These are phyloP conservation scores for Drymonia ruficornis DNA, from an alignment of 2,888 invertebrate species.

Conservation along the genomic window DNA sequence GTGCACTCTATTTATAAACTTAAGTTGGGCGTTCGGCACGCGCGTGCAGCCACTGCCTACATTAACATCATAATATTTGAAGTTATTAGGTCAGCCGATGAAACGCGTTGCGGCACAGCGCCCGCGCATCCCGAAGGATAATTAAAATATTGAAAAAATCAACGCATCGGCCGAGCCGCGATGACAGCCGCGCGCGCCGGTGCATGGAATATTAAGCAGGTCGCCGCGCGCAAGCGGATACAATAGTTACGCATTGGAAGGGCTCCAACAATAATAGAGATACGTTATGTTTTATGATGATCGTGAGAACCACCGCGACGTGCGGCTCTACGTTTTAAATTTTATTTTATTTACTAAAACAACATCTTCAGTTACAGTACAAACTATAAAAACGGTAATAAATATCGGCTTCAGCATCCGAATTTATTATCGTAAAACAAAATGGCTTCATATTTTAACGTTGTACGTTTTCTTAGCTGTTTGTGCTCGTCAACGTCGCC, in stretches of 20 bases:
- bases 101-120: slow-evolving; percentile 57
- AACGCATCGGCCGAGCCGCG: slow-evolving; percentile 3
- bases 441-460: slow-evolving; percentile 44
- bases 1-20: slow-evolving; percentile 82
- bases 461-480: slow-evolving; percentile 31
- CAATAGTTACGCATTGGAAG: slow-evolving; percentile 61
- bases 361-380: slow-evolving; percentile 67
- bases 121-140: slow-evolving; percentile 31
- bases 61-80: slow-evolving; percentile 75
- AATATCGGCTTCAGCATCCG: slow-evolving; percentile 60
- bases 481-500: slow-evolving; percentile 38
- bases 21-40: slow-evolving; percentile 74
- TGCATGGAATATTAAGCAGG: slow-evolving; percentile 44
- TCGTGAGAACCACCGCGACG: slow-evolving; percentile 51
- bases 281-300: slow-evolving; percentile 56
- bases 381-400: slow-evolving; percentile 60
- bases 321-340: slow-evolving; percentile 36
- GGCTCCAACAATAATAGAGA: slow-evolving; percentile 67
- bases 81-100: slow-evolving; percentile 77
- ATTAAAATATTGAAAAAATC: slow-evolving; percentile 24
- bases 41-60: slow-evolving; percentile 68
- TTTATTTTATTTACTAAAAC: slow-evolving; percentile 72
- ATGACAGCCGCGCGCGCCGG: slow-evolving; percentile 7
- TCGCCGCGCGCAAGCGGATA: slow-evolving; percentile 37
- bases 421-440: slow-evolving; percentile 60